Evolutionary conservation across 2,888 invertebrate species (phyloP).

Genomic region (Parnassius apollo): DNA sequence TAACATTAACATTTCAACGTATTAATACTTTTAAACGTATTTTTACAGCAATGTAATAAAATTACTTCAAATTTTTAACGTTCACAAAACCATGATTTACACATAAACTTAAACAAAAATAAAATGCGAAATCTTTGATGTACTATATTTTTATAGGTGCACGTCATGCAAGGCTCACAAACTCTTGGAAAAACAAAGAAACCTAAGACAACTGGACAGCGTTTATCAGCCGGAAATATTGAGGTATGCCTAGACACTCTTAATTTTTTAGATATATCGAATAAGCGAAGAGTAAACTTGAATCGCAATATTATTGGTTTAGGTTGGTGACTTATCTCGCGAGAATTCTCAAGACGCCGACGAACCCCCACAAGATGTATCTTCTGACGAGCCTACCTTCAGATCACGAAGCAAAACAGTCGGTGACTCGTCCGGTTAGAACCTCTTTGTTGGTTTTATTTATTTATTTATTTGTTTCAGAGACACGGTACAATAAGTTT

Average conservation of each 20-base stretch:
- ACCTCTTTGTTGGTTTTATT: background rate
- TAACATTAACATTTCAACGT: too few relatives aligned
- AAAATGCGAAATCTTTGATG: too few relatives aligned
- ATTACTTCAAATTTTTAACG: too few relatives aligned
- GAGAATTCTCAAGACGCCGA: slow-evolving; percentile 87
- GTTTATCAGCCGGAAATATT: slow-evolving; percentile 91
- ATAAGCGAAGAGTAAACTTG: background rate
- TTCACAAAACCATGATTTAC: too few relatives aligned
- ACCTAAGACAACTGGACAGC: slow-evolving; percentile 88
- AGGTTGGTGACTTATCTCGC: slow-evolving; percentile 87
- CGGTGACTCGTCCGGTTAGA: slow-evolving; percentile 88
- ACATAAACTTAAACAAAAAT: too few relatives aligned
- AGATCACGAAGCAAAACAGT: slow-evolving; percentile 95
- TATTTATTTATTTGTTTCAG: too few relatives aligned
- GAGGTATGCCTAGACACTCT: slow-evolving; percentile 64
- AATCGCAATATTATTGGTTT: background rate
- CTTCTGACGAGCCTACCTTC: slow-evolving; percentile 77
- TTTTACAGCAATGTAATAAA: too few relatives aligned
- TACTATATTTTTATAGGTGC: slow-evolving; percentile 62
- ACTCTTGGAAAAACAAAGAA: slow-evolving; percentile 91
- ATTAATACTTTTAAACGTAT: too few relatives aligned
- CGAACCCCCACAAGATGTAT: slow-evolving; percentile 57
- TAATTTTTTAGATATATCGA: background rate
- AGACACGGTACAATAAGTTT: too few relatives aligned
- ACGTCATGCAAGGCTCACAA: slow-evolving; percentile 88